Evolutionary conservation across 2,888 invertebrate species (phyloP).

Genomic region (Scaptomyza polygonia): DNA sequence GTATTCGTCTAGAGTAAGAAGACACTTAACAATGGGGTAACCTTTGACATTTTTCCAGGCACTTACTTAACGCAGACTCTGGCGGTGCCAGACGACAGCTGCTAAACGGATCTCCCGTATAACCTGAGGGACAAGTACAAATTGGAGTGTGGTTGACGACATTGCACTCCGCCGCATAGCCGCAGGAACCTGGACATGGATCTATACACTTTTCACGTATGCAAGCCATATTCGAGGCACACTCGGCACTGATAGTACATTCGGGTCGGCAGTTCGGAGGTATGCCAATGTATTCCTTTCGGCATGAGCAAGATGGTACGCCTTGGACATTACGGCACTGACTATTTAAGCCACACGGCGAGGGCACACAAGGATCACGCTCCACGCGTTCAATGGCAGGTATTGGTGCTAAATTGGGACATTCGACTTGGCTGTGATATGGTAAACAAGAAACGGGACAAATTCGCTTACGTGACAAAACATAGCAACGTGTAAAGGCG

Average conservation of each 20-base stretch:
- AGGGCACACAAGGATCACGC: conserved; percentile 88
- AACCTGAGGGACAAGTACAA: conserved; percentile 87
- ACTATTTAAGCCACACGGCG: conserved; percentile 88
- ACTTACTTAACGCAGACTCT: conserved; percentile 74
- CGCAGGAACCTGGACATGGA: conserved; percentile 89
- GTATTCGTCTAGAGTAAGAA: conserved; percentile 63
- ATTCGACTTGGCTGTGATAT: background rate
- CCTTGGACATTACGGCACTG: conserved; percentile 86
- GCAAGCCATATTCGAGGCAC: conserved; percentile 88
- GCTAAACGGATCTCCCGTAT: conserved; percentile 88
- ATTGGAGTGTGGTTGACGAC: conserved; percentile 88
- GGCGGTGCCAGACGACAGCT: conserved; percentile 83
- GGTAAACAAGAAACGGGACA: background rate
- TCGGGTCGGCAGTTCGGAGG: conserved; percentile 89
- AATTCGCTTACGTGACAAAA: conserved; percentile 83
- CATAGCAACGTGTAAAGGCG: conserved; percentile 88
- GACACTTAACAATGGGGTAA: conserved; percentile 1
- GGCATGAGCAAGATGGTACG: conserved; percentile 87
- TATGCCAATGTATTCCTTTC: conserved; percentile 87
- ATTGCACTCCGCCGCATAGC: conserved; percentile 86
- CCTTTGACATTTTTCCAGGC: background rate
- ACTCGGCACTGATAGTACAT: conserved; percentile 89
- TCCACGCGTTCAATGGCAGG: conserved; percentile 67
- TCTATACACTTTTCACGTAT: conserved; percentile 88
- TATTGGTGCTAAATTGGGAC: conserved; percentile 65